Conservation (phyloP, 2,797 vertebrate genomes). For the Megaceryle alcyon region DNA sequence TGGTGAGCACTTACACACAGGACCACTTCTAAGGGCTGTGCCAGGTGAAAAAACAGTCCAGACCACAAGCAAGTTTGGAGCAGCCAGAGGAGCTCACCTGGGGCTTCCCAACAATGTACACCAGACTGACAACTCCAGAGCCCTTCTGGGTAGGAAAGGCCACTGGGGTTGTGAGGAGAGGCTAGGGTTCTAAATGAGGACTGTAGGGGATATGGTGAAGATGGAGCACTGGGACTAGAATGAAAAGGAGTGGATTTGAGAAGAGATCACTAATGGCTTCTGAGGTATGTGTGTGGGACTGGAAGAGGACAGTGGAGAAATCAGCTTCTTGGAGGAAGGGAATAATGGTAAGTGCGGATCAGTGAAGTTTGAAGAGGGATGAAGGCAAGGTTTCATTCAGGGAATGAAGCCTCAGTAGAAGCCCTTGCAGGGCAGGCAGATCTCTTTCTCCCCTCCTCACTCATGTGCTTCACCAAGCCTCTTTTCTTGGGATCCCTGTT, state of each 20-base stretch:
- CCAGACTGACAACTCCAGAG: not conserved
- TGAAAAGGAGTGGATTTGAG: not conserved
- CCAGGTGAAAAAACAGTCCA: not conserved
- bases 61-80: not conserved
- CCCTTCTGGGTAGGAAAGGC: not conserved
- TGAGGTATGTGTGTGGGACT: accelerated
- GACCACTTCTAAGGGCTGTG: not conserved
- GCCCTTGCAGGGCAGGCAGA: not conserved
- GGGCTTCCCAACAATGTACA: not conserved
- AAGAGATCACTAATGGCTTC: not conserved
- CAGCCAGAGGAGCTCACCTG: not conserved
- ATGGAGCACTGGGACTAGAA: not conserved
- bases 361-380: not conserved
- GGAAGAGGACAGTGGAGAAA: not conserved
- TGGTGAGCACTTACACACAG: not conserved
- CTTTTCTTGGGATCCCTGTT: not conserved
- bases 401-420: not conserved
- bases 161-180: not conserved
- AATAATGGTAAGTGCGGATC: too few species aligned
- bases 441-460: not conserved
- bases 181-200: not conserved
- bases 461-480: not conserved
- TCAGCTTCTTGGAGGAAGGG: not conserved
- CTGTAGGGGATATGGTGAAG: not conserved
- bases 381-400: not conserved